Conservation (phyloP, 2,797 vertebrate genomes). For the Diplodus sargus region DNA sequence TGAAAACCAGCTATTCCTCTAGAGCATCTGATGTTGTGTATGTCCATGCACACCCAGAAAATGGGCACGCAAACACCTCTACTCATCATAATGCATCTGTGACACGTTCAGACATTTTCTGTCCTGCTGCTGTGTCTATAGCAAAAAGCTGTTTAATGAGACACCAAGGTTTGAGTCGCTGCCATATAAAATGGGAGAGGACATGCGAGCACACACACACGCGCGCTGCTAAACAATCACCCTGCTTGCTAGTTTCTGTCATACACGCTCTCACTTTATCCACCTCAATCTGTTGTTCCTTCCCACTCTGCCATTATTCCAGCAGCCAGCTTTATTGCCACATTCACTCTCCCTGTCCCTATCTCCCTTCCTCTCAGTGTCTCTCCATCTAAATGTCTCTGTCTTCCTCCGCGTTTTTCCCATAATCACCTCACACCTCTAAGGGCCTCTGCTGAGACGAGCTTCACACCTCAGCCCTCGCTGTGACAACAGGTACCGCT, state of each 20-base stretch:
- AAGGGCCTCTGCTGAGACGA: constrained; percentile 79
- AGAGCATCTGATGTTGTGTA: constrained; percentile 67
- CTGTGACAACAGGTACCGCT: constrained; percentile 84
- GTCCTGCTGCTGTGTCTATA: constrained; percentile 68
- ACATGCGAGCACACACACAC: constrained; percentile 28
- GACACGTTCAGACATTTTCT: constrained; percentile 69
- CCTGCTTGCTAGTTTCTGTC: constrained; percentile 62
- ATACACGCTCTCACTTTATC: constrained; percentile 71
- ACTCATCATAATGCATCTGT: constrained; percentile 73
- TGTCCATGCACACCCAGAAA: constrained; percentile 62
- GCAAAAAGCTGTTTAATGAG: constrained; percentile 85
- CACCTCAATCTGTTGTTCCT: constrained; percentile 73
- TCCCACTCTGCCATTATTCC: constrained; percentile 73
- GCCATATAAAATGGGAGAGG: constrained; percentile 66
- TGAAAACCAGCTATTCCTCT: constrained; percentile 65
- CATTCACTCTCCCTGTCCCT: constrained; percentile 69
- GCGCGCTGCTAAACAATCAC: constrained; percentile 49
- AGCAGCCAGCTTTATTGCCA: constrained; percentile 72
- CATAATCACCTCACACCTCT: constrained; percentile 85
- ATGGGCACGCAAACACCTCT: constrained; percentile 74
- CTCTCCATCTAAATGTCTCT: constrained; percentile 78
- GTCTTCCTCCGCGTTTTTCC: constrained; percentile 79
- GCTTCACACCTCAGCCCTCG: constrained; percentile 80
- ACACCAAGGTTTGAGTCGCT: constrained; percentile 82
- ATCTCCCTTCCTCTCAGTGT: constrained; percentile 56